Percentiles rank a stretch among this genome's conserved stretches.
phyloP scores from a whole-genome alignment of 2,797 vertebrate genomes.

The Antrozous pallidus region DNA sequence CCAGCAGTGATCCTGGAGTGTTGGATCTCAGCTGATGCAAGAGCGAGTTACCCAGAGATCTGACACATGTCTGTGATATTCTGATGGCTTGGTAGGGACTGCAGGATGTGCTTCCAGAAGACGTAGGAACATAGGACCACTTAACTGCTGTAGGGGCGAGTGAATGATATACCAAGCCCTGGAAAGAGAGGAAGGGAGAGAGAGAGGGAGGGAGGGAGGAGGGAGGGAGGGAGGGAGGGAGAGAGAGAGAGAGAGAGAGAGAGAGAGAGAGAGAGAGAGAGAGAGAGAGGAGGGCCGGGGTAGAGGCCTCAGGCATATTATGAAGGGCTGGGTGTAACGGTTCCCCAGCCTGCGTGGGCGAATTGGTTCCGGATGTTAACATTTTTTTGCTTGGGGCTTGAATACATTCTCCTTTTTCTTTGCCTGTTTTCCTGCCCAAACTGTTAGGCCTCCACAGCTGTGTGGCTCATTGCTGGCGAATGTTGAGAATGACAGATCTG shows the following conservation, averaged over 20 bases:
- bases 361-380: slow-evolving; percentile 81
- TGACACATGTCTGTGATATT: slow-evolving; percentile 4
- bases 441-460: slow-evolving; percentile 66
- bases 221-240: too few relatives aligned
- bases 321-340: slow-evolving; percentile 25
- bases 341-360: slow-evolving; percentile 66
- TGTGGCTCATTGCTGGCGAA: slow-evolving; percentile 52
- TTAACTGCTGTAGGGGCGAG: not conserved
- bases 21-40: slow-evolving; percentile 48
- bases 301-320: not conserved
- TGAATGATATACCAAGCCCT: not conserved
- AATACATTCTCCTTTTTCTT: slow-evolving; percentile 74
- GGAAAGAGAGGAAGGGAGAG: too few relatives aligned
- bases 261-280: not conserved
- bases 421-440: slow-evolving; percentile 69
- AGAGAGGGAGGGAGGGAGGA: too few relatives aligned
- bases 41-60: slow-evolving; percentile 46
- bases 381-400: slow-evolving; percentile 76
- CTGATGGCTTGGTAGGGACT: not conserved
- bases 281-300: not conserved
- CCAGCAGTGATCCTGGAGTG: not conserved
- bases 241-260: too few relatives aligned
- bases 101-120: not conserved
- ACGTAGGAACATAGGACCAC: not conserved
- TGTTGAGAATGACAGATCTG: slow-evolving; percentile 21